A percentile compares a stretch with the other conserved stretches of the same genome.
Conservation (phyloP, 1,140 invertebrate species). For the Drosophila tsacasi region DNA sequence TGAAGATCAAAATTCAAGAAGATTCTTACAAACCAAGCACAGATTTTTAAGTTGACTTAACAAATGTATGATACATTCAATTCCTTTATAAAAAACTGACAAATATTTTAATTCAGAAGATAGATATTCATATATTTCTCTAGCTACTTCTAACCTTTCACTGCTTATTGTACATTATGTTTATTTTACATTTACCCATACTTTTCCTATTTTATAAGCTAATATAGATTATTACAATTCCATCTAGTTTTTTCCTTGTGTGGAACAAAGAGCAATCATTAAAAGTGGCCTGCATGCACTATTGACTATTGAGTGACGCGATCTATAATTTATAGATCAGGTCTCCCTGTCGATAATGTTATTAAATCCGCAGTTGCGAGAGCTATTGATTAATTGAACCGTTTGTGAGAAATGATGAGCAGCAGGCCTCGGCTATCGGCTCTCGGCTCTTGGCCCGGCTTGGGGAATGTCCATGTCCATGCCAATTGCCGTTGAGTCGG, state of each 20-base stretch:
- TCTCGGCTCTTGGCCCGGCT: background rate
- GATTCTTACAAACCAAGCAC: background rate
- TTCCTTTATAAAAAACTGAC: no score
- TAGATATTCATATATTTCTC: no score
- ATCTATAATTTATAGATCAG: constrained; percentile 81
- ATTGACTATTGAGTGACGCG: constrained; percentile 78
- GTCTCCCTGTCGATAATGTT: constrained; percentile 65
- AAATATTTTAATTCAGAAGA: no score
- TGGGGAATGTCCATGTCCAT: constrained; percentile 50
- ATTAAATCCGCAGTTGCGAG: constrained; percentile 78
- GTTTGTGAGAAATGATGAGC: constrained; percentile 76
- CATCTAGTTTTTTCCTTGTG: constrained; percentile 7
- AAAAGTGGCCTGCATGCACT: constrained; percentile 52
- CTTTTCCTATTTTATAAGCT: background rate
- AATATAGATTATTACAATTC: background rate
- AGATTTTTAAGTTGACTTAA: no score
- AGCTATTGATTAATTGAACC: constrained; percentile 77
- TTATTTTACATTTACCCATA: background rate
- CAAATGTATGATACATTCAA: no score
- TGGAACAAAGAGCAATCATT: constrained; percentile 52
- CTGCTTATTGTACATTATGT: no score
- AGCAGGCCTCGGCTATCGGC: constrained; percentile 28
- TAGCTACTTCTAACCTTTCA: no score
- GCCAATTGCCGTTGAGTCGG: constrained; percentile 60
- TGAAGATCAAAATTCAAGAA: no score